Base-by-base conservation (phyloP, 2,113 vertebrate species). In the Amblyopsis rosae region DNA sequence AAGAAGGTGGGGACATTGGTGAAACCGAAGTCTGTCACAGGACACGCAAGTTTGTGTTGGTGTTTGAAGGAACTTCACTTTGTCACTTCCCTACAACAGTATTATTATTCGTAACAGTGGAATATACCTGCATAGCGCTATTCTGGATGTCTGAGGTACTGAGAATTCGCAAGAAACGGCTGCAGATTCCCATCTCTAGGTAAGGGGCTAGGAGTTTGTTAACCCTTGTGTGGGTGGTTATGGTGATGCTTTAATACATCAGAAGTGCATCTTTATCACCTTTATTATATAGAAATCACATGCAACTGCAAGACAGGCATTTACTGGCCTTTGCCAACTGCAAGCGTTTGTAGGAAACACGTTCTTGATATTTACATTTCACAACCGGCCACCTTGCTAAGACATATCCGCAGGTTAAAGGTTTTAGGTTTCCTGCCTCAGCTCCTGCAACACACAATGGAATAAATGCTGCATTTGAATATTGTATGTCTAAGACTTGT, bases 121-220 rank as follows among this genome's bases (percentile, higher is more conserved):
- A 70, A 84, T 51, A 76, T 75, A 56, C 60, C 82, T 51, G 57
- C 61, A 60, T 55, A 76, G 61, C 49, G 72, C 62, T 55, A 81
- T 41, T 62, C 65, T 74, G 81, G 80, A 92, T 93, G 92, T 88
- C 91, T 80, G 91, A 92, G 79, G 73, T 92, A 76, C 73, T 92
- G 77, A 73, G 86, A 86, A 90, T 92, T 51, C 89, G 88, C 73
- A 92, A 88, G 82, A 92, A 90, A 86, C 86, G 87, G 47, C 90
- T 92, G 33, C 91, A 91, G 83, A 85, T 89, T 62, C 91, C 91
- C 59, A 91, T 92, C 77, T 88, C 82, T 75, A 93, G 92, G 92
- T 93, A 92, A 91, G 57, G 9, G 56, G 33, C 9, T 64, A 9
- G n/a, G 53, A 16, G 16, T 33, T 12, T 16, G 19, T 57, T 46